phyloP scores from a whole-genome alignment of 2,113 vertebrate genomes.

The Ceyx margarethae region DNA sequence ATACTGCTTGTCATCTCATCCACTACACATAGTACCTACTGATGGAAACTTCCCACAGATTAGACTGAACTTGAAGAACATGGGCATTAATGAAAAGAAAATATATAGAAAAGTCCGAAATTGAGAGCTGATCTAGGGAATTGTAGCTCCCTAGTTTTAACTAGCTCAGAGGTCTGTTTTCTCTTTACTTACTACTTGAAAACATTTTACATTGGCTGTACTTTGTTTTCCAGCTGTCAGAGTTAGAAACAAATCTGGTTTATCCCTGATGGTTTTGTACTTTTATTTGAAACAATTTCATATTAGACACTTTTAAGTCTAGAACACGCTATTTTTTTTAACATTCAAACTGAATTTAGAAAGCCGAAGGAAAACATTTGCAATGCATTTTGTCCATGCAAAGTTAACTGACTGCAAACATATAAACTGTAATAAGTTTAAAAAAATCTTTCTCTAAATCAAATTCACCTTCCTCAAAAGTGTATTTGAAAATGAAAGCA shows the following conservation, averaged over 20 bases:
- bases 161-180: slow-evolving; percentile 16
- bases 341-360: slow-evolving; percentile 59
- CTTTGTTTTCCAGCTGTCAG: slow-evolving; percentile 52
- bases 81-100: slow-evolving; percentile 36
- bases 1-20: slow-evolving; percentile 20
- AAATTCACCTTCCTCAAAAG: slow-evolving; percentile 30
- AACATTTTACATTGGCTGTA: background rate
- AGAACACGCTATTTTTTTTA: slow-evolving; percentile 23
- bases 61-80: slow-evolving; percentile 28
- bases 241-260: slow-evolving; percentile 45
- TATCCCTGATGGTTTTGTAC: slow-evolving; percentile 4
- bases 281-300: slow-evolving; percentile 63
- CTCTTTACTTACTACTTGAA: slow-evolving; percentile 48
- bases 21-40: background rate
- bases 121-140: slow-evolving; percentile 5
- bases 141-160: background rate
- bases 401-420: slow-evolving; percentile 19
- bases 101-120: slow-evolving; percentile 28
- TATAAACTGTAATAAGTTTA: slow-evolving; percentile 2
- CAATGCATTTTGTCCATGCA: slow-evolving; percentile 1
- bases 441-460: slow-evolving; percentile 17
- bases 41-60: slow-evolving; percentile 27
- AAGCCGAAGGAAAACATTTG: slow-evolving; percentile 49
- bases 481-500: slow-evolving; percentile 7
- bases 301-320: slow-evolving; percentile 61